Conservation (phyloP, 2,797 vertebrate genomes). For the Malacoraja senta region DNA sequence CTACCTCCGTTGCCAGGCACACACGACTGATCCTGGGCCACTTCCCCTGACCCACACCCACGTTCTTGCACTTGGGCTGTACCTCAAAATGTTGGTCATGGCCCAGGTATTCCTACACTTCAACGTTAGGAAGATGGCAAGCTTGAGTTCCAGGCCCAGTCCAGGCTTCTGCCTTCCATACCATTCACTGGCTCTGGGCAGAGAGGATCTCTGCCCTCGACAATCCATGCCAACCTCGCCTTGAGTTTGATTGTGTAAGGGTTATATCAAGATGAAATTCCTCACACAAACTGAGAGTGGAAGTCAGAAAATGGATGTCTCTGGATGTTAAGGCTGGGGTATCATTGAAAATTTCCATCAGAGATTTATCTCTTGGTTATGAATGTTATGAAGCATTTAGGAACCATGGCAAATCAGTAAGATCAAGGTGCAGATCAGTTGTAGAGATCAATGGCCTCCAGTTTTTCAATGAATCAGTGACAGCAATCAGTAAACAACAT, state of each 20-base stretch:
- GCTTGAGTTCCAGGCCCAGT: neutral
- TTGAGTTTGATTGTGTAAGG: neutral
- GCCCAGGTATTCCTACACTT: neutral
- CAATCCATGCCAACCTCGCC: neutral
- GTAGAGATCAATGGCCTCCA: neutral
- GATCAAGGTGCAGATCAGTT: neutral
- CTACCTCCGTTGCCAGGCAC: no score
- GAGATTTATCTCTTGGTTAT: neutral
- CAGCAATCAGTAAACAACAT: neutral
- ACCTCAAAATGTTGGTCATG: neutral
- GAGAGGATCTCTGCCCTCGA: neutral
- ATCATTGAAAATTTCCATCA: neutral
- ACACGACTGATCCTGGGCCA: neutral
- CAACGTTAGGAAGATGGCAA: neutral
- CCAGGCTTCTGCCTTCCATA: neutral
- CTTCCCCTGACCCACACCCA: neutral
- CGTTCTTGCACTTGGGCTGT: neutral
- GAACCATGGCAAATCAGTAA: neutral
- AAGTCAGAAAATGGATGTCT: neutral
- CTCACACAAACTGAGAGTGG: neutral
- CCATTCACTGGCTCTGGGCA: no score
- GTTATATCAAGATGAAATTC: neutral
- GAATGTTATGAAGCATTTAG: no score
- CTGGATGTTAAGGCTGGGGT: neutral
- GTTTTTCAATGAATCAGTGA: neutral